These are phyloP conservation scores for Ia io DNA, from an alignment of 2,113 vertebrate species.

Conservation along the genomic window DNA sequence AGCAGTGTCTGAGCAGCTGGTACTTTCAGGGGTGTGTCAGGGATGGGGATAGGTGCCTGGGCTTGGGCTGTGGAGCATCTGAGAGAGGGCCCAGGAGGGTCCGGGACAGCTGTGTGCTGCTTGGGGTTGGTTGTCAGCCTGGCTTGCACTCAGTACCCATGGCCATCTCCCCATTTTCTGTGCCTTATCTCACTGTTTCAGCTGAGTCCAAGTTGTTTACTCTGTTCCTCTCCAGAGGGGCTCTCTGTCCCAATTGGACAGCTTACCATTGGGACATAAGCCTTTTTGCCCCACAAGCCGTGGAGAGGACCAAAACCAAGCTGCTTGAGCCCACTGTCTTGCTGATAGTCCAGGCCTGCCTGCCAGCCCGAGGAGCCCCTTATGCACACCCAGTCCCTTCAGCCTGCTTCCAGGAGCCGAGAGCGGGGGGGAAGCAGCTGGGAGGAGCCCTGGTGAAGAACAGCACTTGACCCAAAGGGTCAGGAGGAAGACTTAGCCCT, in stretches of 20 bases:
- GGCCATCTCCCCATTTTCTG: constrained; percentile 76
- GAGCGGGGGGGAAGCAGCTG: constrained; percentile 1
- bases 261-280: constrained; percentile 65
- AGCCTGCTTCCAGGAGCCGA: constrained; percentile 28
- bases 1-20: constrained; percentile 33
- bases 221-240: constrained; percentile 70
- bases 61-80: constrained; percentile 47
- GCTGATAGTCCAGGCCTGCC: constrained; percentile 46
- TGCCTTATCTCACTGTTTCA: constrained; percentile 80
- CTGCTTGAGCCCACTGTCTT: constrained; percentile 68
- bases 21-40: constrained; percentile 47
- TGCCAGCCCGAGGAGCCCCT: constrained; percentile 33
- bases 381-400: neutral
- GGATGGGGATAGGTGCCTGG: constrained; percentile 53
- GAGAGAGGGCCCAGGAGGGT: constrained; percentile 57
- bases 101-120: constrained; percentile 53
- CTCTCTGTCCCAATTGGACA: constrained; percentile 64
- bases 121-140: constrained; percentile 47
- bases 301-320: constrained; percentile 70
- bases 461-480: neutral
- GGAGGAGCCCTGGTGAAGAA: constrained; percentile 19
- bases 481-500: constrained; percentile 39
- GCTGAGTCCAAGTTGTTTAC: constrained; percentile 79
- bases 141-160: constrained; percentile 57
- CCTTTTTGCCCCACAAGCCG: constrained; percentile 66